Evolutionary conservation across 2,888 invertebrate species (phyloP).

Genomic region (Folsomia candida): DNA sequence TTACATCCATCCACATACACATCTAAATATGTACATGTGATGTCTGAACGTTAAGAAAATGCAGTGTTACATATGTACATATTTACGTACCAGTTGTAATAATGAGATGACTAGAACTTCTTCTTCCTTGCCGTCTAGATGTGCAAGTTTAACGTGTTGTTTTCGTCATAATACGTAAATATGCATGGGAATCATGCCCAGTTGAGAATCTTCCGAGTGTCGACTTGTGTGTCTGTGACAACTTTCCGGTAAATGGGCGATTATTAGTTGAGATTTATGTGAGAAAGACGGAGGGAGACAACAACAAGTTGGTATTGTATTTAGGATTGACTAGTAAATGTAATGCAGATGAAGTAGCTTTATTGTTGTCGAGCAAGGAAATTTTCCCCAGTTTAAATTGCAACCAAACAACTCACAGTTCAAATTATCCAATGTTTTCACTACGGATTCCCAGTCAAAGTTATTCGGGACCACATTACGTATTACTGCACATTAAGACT

Average conservation of each 20-base stretch:
- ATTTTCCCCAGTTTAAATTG: no score
- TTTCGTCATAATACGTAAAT: background rate
- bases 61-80: no score
- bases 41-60: no score
- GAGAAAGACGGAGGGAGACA: background rate
- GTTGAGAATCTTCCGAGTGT: no score
- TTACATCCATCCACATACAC: background rate
- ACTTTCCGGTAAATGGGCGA: conserved; percentile 23
- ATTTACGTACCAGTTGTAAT: no score
- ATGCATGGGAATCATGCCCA: background rate
- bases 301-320: background rate
- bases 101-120: background rate
- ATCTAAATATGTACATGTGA: no score
- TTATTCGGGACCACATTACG: no score
- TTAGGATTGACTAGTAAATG: background rate
- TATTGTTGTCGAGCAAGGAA: no score
- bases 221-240: background rate
- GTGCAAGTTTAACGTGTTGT: background rate
- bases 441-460: no score
- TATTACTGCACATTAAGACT: no score
- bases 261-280: conserved; percentile 29
- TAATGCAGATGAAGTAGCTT: background rate
- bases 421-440: no score
- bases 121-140: background rate
- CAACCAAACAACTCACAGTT: no score